Conservation (phyloP, 2,113 vertebrate genomes). For the Sakesphorus luctuosus region DNA sequence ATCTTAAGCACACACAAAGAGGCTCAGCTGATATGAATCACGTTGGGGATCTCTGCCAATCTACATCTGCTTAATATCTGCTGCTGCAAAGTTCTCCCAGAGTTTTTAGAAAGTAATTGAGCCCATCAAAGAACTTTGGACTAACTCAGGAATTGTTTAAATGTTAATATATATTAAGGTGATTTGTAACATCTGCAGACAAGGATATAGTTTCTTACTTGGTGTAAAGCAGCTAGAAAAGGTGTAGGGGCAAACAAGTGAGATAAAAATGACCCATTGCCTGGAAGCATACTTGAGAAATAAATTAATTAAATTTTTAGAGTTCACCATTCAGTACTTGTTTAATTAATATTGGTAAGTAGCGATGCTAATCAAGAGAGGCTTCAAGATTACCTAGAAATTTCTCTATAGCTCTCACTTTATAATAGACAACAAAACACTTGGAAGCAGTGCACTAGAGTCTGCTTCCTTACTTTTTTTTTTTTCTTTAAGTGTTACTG, state of each 20-base stretch:
- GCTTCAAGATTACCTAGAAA: not conserved
- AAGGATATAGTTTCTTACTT: not conserved
- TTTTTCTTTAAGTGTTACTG: not conserved
- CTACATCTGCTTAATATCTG: not conserved
- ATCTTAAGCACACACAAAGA: not conserved
- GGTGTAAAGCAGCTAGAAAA: not conserved
- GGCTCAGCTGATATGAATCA: not conserved
- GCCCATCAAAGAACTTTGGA: not conserved
- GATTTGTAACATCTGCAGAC: not conserved
- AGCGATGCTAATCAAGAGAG: not conserved
- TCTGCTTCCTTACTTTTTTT: not conserved
- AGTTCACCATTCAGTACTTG: not conserved
- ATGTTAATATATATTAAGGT: not conserved
- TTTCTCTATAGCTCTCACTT: not conserved
- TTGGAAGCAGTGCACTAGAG: not conserved
- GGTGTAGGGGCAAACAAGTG: not conserved
- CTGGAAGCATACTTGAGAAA: not conserved
- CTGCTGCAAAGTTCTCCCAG: not conserved
- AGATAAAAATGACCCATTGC: accelerated
- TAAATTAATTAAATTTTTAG: not conserved
- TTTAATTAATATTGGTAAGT: not conserved
- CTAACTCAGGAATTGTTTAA: not conserved
- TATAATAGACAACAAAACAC: not conserved
- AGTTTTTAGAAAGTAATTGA: not conserved
- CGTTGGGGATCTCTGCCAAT: not conserved